Evolutionary conservation across 2,888 invertebrate genomes (phyloP), one percentile per base, ranked within the genome.

Genomic region (Shargacucullia verbasci): DNA sequence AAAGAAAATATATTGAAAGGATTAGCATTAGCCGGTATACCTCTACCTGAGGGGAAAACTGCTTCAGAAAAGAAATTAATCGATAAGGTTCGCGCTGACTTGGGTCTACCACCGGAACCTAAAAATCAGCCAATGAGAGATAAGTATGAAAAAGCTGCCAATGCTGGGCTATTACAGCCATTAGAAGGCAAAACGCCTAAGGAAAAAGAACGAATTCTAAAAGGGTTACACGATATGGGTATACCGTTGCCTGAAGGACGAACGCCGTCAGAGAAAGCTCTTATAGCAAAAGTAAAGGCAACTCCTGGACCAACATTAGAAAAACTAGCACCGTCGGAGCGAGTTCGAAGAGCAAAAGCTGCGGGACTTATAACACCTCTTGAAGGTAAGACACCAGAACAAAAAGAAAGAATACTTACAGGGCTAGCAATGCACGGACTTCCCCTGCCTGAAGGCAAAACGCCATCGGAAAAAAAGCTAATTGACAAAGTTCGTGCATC

Each of bases 21-120:
- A 31, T 52, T 61, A 50, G 76, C 58, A 2, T 46, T 58, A 14
- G 40, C 46, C 6, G 70, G 76, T 0, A 8, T 71, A 3, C 75
- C 70, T 7, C 45, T 80, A 1, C 78, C 81, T 1, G 73, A 78
- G 61, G 71, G 68, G 4, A 75, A 74, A 57, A 76, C 79, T 0
- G 14, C 68, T 7, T 81, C 81, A 1, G 78, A 78, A 35, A 77
- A 75, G 52, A 70, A 73, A 25, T 7, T 83, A 0, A 59, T 78
- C 2, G 53, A 67, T 15, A 81, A 81, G 63, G 69, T 81, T 13
- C 61, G 72, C 20, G 58, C 48, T 4, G 77, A 81, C 7, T 5
- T 79, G 9, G 80, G 80, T 3, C 39, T 81, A n/a, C 81, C 81
- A 8, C 77, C 77, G 0, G 74, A 78, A 40, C 79, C 82, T 0